Percentiles rank a stretch among this genome's conserved stretches.
phyloP scores from a whole-genome alignment of 1,140 invertebrate species.

The Hylaeus volcanicus region DNA sequence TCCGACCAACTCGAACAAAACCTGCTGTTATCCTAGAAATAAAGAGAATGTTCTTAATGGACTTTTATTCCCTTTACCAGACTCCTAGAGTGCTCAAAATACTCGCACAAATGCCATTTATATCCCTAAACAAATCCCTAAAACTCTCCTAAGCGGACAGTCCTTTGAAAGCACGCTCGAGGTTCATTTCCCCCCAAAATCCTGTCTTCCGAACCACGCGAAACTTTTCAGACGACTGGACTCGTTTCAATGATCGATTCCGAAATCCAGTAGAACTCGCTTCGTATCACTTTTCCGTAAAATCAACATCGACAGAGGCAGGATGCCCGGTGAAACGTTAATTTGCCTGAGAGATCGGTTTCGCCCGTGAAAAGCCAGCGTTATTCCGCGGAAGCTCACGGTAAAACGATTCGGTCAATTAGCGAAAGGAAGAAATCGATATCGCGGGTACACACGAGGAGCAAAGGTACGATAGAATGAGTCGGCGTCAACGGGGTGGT shows the following conservation, averaged over 20 bases:
- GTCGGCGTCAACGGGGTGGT: constrained; percentile 30
- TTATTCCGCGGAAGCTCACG: neutral
- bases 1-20: too few species aligned
- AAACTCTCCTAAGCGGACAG: too few species aligned
- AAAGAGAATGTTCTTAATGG: too few species aligned
- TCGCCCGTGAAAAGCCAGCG: neutral
- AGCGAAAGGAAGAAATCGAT: neutral
- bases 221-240: neutral
- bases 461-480: neutral
- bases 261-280: too few species aligned
- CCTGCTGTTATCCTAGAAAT: too few species aligned
- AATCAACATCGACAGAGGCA: constrained; percentile 11
- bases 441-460: neutral
- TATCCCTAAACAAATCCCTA: too few species aligned
- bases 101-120: too few species aligned
- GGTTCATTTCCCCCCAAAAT: neutral
- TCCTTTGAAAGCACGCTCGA: too few species aligned
- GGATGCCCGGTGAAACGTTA: constrained; percentile 18
- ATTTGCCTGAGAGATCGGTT: neutral
- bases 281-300: neutral
- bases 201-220: neutral
- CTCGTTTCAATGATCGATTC: neutral
- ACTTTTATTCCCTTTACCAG: too few species aligned
- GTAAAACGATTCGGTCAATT: neutral
- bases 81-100: too few species aligned